Percentiles rank a stretch among this genome's conserved stretches.
Evolutionary conservation across 92 coral and sea anemone genomes (phyloP).

Genomic region (Phenganax stokvisi): DNA sequence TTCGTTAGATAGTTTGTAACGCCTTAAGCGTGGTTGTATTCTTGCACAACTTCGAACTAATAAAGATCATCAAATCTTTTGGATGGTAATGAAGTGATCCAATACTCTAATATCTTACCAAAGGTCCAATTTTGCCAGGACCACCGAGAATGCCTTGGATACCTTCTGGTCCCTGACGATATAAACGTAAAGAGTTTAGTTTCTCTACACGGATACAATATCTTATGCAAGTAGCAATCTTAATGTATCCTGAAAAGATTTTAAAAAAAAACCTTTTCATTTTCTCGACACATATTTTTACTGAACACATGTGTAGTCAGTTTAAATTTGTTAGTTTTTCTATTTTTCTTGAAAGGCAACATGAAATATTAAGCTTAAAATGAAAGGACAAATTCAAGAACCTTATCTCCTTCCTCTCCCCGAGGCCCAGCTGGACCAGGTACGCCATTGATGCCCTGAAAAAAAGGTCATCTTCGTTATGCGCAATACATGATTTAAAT

Average conservation of each 20-base stretch:
- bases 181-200: background rate
- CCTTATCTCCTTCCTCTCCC: conserved; percentile 58
- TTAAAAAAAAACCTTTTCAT: no score
- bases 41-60: no score
- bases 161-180: conserved; percentile 23
- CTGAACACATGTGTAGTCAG: no score
- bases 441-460: conserved; percentile 24
- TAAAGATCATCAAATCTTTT: no score
- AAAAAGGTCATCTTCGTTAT: background rate
- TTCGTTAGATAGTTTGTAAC: no score
- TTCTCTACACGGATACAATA: background rate
- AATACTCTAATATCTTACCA: background rate
- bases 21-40: no score
- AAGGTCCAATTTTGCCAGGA: conserved; percentile 14
- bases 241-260: no score
- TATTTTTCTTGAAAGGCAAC: background rate
- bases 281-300: no score
- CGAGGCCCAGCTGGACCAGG: conserved; percentile 73
- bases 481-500: no score
- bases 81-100: background rate
- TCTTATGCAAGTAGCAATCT: no score
- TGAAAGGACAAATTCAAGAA: background rate
- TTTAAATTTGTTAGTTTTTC: no score
- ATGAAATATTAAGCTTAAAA: background rate
- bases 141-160: conserved; percentile 64